Evolutionary conservation across 2,888 invertebrate species (phyloP), one percentile per base, ranked within the genome.

Genomic region (Acanthosepion lycidas): DNA sequence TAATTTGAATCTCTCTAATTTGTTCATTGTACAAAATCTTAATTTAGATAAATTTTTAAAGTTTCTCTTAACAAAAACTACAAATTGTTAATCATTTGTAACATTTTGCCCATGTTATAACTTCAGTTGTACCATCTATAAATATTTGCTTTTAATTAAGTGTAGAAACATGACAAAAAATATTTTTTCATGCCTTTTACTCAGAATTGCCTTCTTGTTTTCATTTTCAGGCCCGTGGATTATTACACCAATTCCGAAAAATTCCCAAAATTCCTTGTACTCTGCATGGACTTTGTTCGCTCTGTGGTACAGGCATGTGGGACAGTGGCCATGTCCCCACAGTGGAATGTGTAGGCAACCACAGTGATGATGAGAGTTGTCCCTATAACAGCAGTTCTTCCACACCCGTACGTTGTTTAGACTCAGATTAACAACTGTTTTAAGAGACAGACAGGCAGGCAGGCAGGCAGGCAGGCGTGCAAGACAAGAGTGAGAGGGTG

Each of bases 261-360:
- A 98, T 99, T 96, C 98, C 98, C 51, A 98, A 98, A 96, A 98
- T 99, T 95, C 99, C 99, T 0, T 99, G 99, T 97, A 98, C 99
- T 0, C 97, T 99, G 94, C 98, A 98, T 18, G 98, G 98, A 28
- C 98, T 99, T 96, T 99, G 99, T 97, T 98, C 98, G 96, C 98
- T 98, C 95, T 99, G 99, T 97, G 99, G 99, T 0, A 99, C 99
- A 0, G 99, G 99, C 8, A 99, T 99, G 98, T 99, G 99, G 99
- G 99, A 99, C 97, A 99, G 99, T 94, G 98, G 98, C 12, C 99
- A 99, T 97, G 98, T 98, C 95, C 99, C 99, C 0, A 98, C 98
- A 51, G 98, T 99, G 91, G 98, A 98, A 97, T 99, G 99, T 97
- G 96, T 96, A 15, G 97, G 97, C 15, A 96, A 96, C 94, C 96